Percentiles rank a stretch among this genome's conserved stretches.
Conservation (phyloP, 2,113 vertebrate genomes). For the Lycaon pictus region DNA sequence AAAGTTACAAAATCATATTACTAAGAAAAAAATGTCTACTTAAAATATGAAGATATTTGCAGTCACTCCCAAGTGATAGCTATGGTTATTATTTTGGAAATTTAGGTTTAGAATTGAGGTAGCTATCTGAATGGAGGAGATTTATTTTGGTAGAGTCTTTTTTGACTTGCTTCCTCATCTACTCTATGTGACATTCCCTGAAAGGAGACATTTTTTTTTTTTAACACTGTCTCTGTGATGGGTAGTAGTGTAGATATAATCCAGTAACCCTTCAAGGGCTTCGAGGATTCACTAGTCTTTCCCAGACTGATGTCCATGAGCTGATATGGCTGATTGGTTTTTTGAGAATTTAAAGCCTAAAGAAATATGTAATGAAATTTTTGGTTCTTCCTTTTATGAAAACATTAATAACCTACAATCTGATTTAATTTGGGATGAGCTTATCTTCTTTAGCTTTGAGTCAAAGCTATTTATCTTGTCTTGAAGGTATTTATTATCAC, state of each 20-base stretch:
- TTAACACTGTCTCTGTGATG: conserved; percentile 5
- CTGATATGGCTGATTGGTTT: neutral
- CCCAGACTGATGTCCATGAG: neutral
- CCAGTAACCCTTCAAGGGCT: neutral
- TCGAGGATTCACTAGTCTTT: neutral
- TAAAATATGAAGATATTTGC: conserved; percentile 18
- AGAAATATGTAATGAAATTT: conserved; percentile 28
- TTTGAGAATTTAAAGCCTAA: conserved; percentile 47
- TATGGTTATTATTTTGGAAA: conserved; percentile 52
- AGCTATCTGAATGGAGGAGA: conserved; percentile 36
- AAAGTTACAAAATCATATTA: conserved; percentile 7
- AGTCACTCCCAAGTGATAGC: neutral
- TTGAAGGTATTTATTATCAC: conserved; percentile 36
- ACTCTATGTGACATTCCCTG: conserved; percentile 15
- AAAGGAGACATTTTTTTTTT: conserved; percentile 34
- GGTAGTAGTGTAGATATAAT: neutral
- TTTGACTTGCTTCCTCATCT: conserved; percentile 49
- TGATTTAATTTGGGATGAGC: conserved; percentile 38
- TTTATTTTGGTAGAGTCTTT: conserved; percentile 53
- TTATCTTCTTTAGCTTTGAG: conserved; percentile 63
- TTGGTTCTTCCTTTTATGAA: neutral
- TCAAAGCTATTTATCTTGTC: conserved; percentile 60
- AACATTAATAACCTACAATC: conserved; percentile 55
- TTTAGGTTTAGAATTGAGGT: conserved; percentile 40
- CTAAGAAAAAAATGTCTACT: neutral